Evolutionary conservation across 2,797 vertebrate species (phyloP).

Genomic region (Platalea minor): DNA sequence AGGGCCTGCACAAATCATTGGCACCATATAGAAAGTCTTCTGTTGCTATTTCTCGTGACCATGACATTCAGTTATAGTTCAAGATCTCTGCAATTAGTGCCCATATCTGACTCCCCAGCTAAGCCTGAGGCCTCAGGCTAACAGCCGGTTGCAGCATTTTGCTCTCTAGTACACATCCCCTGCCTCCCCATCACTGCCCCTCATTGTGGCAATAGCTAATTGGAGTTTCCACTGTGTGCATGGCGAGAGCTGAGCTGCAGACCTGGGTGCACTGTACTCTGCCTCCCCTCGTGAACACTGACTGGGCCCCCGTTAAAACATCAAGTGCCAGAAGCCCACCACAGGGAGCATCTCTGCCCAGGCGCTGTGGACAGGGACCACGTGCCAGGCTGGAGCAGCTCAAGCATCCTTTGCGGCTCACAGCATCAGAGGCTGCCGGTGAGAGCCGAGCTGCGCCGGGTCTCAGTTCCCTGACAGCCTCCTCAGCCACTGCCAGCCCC

Average conservation of each 20-base stretch:
- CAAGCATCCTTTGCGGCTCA: background rate
- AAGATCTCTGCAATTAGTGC: background rate
- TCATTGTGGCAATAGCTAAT: rapidly evolving
- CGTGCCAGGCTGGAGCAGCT: background rate
- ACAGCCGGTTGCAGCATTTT: background rate
- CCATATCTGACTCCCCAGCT: background rate
- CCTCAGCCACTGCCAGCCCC: background rate
- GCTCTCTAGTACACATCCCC: background rate
- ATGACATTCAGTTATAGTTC: rapidly evolving
- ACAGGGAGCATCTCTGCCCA: background rate
- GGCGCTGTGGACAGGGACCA: rapidly evolving
- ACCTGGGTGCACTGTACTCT: rapidly evolving
- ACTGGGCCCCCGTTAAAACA: rapidly evolving
- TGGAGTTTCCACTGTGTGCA: rapidly evolving
- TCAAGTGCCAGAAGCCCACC: rapidly evolving
- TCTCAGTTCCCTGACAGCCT: background rate
- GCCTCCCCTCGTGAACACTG: rapidly evolving
- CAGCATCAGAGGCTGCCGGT: rapidly evolving
- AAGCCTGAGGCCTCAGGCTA: background rate
- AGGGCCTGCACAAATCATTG: background rate
- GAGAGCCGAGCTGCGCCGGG: no score
- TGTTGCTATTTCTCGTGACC: rapidly evolving
- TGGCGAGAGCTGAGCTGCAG: background rate
- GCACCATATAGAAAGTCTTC: rapidly evolving
- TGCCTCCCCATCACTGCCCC: background rate